These are phyloP conservation scores for Dilophus febrilis DNA, from an alignment of 2,888 invertebrate species.

Conservation along the genomic window DNA sequence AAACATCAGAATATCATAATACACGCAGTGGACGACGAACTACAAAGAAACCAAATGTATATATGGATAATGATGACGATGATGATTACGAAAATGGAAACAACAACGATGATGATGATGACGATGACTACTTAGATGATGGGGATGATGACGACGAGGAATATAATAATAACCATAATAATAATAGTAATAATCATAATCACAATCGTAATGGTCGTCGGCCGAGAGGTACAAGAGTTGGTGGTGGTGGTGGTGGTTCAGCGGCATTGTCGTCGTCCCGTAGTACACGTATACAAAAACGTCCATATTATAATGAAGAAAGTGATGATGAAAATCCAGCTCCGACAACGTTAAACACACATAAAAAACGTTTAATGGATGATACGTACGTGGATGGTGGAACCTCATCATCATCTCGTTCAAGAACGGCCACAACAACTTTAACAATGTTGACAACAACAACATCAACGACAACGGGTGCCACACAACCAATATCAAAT, in stretches of 20 bases:
- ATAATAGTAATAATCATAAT: not conserved
- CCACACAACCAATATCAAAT: not conserved
- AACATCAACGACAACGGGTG: conserved; percentile 3
- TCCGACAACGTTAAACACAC: conserved; percentile 22
- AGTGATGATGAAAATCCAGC: conserved; percentile 33
- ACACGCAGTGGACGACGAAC: too few relatives aligned
- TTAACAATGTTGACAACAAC: conserved; percentile 1
- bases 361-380: conserved; percentile 5
- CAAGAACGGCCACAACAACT: not conserved
- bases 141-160: conserved; percentile 29
- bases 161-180: conserved; percentile 11
- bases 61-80: conserved; percentile 8
- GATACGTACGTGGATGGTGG: not conserved
- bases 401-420: not conserved
- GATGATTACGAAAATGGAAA: conserved; percentile 8
- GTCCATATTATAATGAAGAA: conserved; percentile 41
- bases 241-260: conserved; percentile 8
- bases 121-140: conserved; percentile 16
- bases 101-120: conserved; percentile 7
- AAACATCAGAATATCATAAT: conserved; percentile 4
- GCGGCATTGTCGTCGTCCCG: conserved; percentile 7
- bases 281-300: conserved; percentile 27
- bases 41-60: not conserved
- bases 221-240: not conserved
- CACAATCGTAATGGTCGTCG: not conserved